Evolutionary conservation across 2,113 vertebrate genomes (phyloP), one percentile per base, ranked within the genome.

Genomic region (Varanus komodoensis): DNA sequence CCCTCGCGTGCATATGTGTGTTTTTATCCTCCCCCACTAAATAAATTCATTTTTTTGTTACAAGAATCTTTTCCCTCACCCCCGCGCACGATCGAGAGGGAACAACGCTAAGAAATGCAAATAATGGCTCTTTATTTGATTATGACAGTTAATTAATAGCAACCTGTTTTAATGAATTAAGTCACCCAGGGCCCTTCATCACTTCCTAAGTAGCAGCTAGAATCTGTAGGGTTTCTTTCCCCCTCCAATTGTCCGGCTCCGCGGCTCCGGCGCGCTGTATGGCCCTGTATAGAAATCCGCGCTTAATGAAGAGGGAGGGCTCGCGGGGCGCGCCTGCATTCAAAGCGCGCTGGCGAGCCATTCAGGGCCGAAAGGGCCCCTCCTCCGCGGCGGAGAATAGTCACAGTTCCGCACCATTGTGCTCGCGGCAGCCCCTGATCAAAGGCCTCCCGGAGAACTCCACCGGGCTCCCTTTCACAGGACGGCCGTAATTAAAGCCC

Each of bases 101-200:
- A 97, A 96, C 38, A 38, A 71, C 94, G 94, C 97, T 97, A 97
- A 97, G 97, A 97, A 97, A 97, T 97, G 96, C 97, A 97, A 97
- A 98, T 98, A 97, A 97, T 97, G 95, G 97, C 96, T 97, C 97
- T 98, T 98, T 98, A 97, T 98, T 98, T 98, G 98, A 98, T 98
- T 98, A 98, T 98, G 97, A 98, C 97, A 97, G 97, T 97, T 98
- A 98, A 98, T 98, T 98, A 98, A 98, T 98, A 97, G 97, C 97
- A 98, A 98, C 98, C 97, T 98, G 98, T 97, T 97, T 98, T 98
- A 98, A 97, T 98, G 98, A 98, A 98, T 98, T 98, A 98, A 98
- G 97, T 98, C 97, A 98, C 97, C 97, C 97, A 92, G 94, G 96
- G 97, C 97, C 97, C 97, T 98, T 97, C 97, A 97, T 97, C 96